Conservation (phyloP, 2,888 invertebrate species). For the Holacanthella duospinosa region DNA sequence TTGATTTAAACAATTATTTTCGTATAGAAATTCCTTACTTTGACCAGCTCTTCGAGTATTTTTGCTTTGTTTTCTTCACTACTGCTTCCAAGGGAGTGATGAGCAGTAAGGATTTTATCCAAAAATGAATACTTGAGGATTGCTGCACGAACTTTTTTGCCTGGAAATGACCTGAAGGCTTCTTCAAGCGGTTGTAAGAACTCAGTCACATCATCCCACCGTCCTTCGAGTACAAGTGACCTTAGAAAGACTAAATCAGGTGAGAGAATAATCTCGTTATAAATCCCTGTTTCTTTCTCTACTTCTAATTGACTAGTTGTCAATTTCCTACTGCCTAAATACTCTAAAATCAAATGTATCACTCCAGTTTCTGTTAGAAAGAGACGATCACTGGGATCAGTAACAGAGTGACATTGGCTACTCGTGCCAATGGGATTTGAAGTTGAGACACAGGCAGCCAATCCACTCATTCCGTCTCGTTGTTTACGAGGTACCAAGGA, state of each 20-base stretch:
- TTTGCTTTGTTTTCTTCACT: constrained; percentile 27
- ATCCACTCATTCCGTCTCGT: not conserved
- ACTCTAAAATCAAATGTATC: constrained; percentile 71
- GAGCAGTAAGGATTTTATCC: constrained; percentile 28
- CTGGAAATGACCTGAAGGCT: constrained; percentile 35
- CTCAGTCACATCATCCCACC: constrained; percentile 95
- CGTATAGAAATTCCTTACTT: too few species aligned
- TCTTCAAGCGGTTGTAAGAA: constrained; percentile 85
- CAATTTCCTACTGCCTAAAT: constrained; percentile 76
- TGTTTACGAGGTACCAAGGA: too few species aligned
- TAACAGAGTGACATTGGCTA: not conserved
- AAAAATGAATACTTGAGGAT: constrained; percentile 36
- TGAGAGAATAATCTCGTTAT: constrained; percentile 74
- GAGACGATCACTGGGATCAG: constrained; percentile 20
- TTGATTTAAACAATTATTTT: too few species aligned
- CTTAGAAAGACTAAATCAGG: constrained; percentile 88
- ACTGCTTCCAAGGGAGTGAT: constrained; percentile 14
- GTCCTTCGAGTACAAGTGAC: constrained; percentile 89
- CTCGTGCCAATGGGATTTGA: not conserved
- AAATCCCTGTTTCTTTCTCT: constrained; percentile 89
- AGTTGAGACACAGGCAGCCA: not conserved
- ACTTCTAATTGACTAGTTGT: constrained; percentile 83
- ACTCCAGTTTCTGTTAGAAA: constrained; percentile 75
- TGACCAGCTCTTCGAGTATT: constrained; percentile 35
- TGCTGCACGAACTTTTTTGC: constrained; percentile 33